phyloP scores from a whole-genome alignment of 2,888 invertebrate genomes.

The Hirtodrosophila trivittata region DNA sequence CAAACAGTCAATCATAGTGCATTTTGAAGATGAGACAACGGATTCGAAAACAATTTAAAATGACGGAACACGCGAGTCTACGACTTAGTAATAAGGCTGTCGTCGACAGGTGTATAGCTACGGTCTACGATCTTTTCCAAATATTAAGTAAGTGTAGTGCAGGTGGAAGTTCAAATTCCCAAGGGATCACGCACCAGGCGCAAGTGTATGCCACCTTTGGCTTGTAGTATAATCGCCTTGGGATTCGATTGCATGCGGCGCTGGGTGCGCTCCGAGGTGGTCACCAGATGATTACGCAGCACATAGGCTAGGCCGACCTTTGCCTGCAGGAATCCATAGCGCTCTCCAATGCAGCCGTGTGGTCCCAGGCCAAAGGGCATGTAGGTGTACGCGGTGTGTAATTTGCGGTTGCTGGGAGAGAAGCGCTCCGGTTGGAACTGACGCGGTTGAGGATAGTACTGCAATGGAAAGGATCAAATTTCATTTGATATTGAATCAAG shows the following conservation, averaged over 20 bases:
- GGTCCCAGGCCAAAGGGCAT: slow-evolving; percentile 84
- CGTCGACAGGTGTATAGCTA: no score
- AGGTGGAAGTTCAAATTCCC: slow-evolving; percentile 43
- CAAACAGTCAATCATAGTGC: slow-evolving; percentile 57
- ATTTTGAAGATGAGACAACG: slow-evolving; percentile 37
- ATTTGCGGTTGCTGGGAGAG: slow-evolving; percentile 78
- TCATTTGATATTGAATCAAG: neutral
- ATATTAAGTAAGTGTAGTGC: slow-evolving; percentile 16
- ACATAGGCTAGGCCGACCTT: slow-evolving; percentile 83
- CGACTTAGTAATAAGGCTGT: slow-evolving; percentile 53
- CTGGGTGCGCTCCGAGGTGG: slow-evolving; percentile 71
- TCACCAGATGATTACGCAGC: slow-evolving; percentile 80
- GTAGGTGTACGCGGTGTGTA: slow-evolving; percentile 80
- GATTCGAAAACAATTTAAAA: slow-evolving; percentile 44
- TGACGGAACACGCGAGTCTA: slow-evolving; percentile 56
- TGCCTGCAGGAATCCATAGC: slow-evolving; percentile 81
- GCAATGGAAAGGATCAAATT: neutral
- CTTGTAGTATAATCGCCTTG: slow-evolving; percentile 80
- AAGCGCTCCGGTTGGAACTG: slow-evolving; percentile 83
- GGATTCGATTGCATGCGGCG: slow-evolving; percentile 77
- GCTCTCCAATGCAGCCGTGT: slow-evolving; percentile 83
- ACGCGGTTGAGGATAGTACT: slow-evolving; percentile 82
- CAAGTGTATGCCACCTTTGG: slow-evolving; percentile 81
- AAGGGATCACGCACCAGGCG: slow-evolving; percentile 79
- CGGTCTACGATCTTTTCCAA: no score